Evolutionary conservation across 37 sponge, comb jelly and placozoan species (phyloP).

Genomic region (Hexactinellida sp.): DNA sequence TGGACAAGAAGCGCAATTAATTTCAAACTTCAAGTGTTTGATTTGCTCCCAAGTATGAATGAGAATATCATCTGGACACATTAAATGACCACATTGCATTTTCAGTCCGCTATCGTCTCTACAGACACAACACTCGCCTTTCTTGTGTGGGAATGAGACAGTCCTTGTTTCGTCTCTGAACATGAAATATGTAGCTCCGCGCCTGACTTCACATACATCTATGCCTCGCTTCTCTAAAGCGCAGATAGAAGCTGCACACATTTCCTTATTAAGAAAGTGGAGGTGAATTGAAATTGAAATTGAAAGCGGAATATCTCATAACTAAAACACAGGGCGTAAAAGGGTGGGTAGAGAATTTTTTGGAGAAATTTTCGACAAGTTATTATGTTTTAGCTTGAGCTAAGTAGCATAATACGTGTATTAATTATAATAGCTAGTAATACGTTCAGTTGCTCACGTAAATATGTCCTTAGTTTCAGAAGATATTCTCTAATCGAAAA

Average conservation of each 20-base stretch:
- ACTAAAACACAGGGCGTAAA: too few relatives aligned
- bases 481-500: too few relatives aligned
- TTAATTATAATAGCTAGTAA: too few relatives aligned
- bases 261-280: too few relatives aligned
- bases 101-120: background rate
- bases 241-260: background rate
- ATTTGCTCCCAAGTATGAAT: background rate
- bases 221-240: background rate
- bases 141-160: background rate
- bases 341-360: too few relatives aligned
- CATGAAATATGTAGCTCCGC: background rate
- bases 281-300: too few relatives aligned
- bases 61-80: constrained; percentile 2
- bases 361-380: too few relatives aligned
- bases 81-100: background rate
- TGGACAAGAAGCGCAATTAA: background rate
- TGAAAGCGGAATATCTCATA: too few relatives aligned
- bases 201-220: background rate
- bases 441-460: too few relatives aligned
- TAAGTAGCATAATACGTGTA: too few relatives aligned
- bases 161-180: background rate
- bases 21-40: background rate
- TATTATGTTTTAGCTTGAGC: too few relatives aligned
- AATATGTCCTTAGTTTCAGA: too few relatives aligned
- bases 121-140: background rate